Evolutionary conservation across 1,140 invertebrate genomes (phyloP).

Genomic region (Trialeurodes vaporariorum): DNA sequence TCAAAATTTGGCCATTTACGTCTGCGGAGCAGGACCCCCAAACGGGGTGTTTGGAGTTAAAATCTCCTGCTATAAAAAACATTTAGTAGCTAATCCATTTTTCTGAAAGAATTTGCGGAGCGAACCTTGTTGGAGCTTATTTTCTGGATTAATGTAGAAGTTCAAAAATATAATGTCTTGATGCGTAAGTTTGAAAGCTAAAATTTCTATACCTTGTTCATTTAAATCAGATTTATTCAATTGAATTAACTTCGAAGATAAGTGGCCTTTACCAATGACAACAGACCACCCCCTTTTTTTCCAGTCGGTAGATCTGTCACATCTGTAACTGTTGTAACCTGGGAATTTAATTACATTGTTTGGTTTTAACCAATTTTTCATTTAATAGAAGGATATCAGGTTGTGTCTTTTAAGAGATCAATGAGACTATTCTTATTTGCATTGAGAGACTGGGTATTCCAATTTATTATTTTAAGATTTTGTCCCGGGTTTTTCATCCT

Average conservation of each 20-base stretch:
- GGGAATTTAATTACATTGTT: neutral
- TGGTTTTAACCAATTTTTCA: neutral
- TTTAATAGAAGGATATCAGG: neutral
- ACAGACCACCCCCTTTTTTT: neutral
- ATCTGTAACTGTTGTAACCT: neutral
- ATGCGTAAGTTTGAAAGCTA: neutral
- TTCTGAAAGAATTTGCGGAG: neutral
- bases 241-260: neutral
- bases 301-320: neutral
- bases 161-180: neutral
- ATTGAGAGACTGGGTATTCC: neutral
- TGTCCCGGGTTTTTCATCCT: too few relatives aligned
- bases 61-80: neutral
- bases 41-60: neutral
- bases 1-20: neutral
- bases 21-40: neutral
- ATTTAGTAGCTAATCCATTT: neutral
- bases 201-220: neutral
- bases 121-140: neutral
- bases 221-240: neutral
- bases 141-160: neutral
- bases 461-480: neutral
- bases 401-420: neutral
- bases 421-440: neutral
- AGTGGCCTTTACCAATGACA: neutral